Conservation (phyloP, 64 coral and sea anemone species). For the Stichodactyla helianthus region DNA sequence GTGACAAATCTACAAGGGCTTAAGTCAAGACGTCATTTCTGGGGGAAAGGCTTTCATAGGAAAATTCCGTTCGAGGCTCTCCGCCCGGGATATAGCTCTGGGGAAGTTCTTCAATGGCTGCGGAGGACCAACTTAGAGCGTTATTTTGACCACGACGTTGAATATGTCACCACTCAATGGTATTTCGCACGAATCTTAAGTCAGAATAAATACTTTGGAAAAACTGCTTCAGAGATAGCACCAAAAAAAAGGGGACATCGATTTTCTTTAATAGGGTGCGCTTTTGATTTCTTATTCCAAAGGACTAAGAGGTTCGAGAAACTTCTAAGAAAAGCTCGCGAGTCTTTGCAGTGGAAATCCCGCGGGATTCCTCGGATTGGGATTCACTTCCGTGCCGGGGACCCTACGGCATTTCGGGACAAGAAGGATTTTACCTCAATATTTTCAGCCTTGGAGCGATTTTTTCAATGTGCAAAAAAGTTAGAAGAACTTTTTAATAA, state of each 20-base stretch:
- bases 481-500: conserved; percentile 5
- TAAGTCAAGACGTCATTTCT: conserved; percentile 16
- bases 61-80: neutral
- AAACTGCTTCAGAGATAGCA: neutral
- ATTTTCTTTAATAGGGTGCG: conserved; percentile 29
- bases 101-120: neutral
- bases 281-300: conserved; percentile 42
- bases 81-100: neutral
- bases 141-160: conserved; percentile 27
- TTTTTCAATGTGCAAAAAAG: conserved; percentile 31
- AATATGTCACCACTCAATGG: conserved; percentile 17
- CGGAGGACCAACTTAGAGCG: neutral
- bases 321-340: neutral
- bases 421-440: neutral
- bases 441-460: conserved; percentile 4
- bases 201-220: conserved; percentile 15
- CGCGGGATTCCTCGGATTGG: neutral
- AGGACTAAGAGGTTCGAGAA: conserved; percentile 13
- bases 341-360: neutral
- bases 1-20: neutral
- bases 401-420: neutral
- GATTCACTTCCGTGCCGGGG: conserved; percentile 34
- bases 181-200: conserved; percentile 29
- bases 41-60: conserved; percentile 4
- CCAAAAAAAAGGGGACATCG: neutral